Base-by-base conservation (phyloP, 2,888 invertebrate species). In the Allophyes oxyacanthae region DNA sequence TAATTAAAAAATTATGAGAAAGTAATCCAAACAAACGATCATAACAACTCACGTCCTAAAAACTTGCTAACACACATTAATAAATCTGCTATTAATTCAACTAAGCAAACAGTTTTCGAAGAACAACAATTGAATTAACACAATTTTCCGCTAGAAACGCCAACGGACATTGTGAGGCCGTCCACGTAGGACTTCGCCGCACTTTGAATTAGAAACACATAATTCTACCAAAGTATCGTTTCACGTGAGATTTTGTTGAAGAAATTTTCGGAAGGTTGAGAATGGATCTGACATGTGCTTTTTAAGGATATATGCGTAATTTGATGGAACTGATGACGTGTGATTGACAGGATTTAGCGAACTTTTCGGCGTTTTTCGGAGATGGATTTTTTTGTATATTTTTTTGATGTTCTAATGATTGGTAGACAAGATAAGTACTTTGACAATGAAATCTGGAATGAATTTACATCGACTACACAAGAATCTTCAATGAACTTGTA, bases 191-290 rank as follows among this genome's bases (percentile, higher is more conserved):
- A 56, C 51, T 52, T 55, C 30, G 38, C 43, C 54, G 62, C 46
- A 59, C 40, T 64, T 26, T 15, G 66, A 62, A 75, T 74, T 66
- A 66, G 69, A 74, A 66, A 58, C 51, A 55, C 58, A 64, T 53
- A 51, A 43, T 66, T 54, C 46, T 36, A 20, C 36, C 60, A 56
- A 63, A 64, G 55, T 65, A 60, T 68, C 34, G 58, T 46, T 59
- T 50, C 50, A 60, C 64, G 57, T 42, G 56, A 45, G 51, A 64
- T 59, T 72, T 75, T n/a, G n/a, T n/a, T n/a, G n/a, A 43, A 34
- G 25, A 38, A 25, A 55, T 49, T 44, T 42, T 48, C 3, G 7
- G 30, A 42, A 9, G 20, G 20, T 40, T n/a, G 9, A n/a, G 26
- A 25, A 33, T 34, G n/a, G 2, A 25, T 33, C 2, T 10, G 10